A percentile compares a stretch with the other conserved stretches of the same genome.
phyloP scores from a whole-genome alignment of 2,888 invertebrate species.

The Mallateleia sp. region DNA sequence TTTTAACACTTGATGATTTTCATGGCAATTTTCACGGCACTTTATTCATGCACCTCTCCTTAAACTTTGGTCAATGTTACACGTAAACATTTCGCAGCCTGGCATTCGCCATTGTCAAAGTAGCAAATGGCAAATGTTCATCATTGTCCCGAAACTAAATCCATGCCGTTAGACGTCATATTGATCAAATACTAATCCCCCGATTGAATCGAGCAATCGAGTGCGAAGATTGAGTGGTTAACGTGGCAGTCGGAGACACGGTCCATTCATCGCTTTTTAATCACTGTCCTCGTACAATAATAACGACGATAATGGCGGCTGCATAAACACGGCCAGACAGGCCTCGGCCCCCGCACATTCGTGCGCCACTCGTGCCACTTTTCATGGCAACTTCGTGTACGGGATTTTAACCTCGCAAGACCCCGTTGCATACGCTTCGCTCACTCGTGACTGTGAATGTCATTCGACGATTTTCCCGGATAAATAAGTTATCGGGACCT shows the following conservation, averaged over 20 bases:
- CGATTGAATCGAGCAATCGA: conserved; percentile 6
- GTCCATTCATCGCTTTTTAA: conserved; percentile 58
- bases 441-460: conserved; percentile 38
- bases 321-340: conserved; percentile 41
- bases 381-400: conserved; percentile 46
- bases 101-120: neutral
- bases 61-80: too few relatives aligned
- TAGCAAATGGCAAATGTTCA: conserved; percentile 9
- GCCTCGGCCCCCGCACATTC: conserved; percentile 28
- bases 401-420: conserved; percentile 49
- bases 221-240: conserved; percentile 34
- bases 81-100: neutral
- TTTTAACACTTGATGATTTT: too few relatives aligned
- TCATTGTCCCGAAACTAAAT: neutral
- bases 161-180: conserved; percentile 3
- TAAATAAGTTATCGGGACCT: conserved; percentile 47
- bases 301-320: conserved; percentile 27
- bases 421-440: neutral
- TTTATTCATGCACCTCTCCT: too few relatives aligned
- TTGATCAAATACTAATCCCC: conserved; percentile 34
- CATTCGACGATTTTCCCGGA: conserved; percentile 54
- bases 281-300: conserved; percentile 27
- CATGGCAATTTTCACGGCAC: too few relatives aligned
- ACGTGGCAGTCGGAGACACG: neutral
- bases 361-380: conserved; percentile 48